Conservation (phyloP, 1,140 invertebrate species). For the Theocolax elegans region DNA sequence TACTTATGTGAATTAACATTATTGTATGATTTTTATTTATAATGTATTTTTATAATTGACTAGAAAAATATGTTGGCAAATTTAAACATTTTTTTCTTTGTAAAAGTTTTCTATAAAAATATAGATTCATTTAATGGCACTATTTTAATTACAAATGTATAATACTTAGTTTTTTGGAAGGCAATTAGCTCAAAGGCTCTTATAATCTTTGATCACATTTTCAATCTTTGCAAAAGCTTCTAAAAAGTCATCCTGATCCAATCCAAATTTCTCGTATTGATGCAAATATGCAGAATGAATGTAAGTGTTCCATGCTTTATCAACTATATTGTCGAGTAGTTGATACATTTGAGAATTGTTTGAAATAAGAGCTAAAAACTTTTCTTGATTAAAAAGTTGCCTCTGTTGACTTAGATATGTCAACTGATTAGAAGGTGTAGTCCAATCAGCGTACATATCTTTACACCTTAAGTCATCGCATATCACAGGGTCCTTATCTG, state of each 20-base stretch:
- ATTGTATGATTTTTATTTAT: slow-evolving; percentile 28
- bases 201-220: slow-evolving; percentile 65
- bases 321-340: slow-evolving; percentile 59
- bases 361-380: slow-evolving; percentile 62
- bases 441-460: slow-evolving; percentile 63
- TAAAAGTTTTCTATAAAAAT: slow-evolving; percentile 7
- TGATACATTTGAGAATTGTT: slow-evolving; percentile 64
- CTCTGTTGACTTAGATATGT: slow-evolving; percentile 60
- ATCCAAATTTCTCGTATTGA: slow-evolving; percentile 67
- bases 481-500: slow-evolving; percentile 44
- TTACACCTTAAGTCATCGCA: slow-evolving; percentile 53
- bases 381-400: slow-evolving; percentile 61
- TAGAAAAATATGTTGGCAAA: slow-evolving; percentile 40
- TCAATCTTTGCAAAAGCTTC: slow-evolving; percentile 67
- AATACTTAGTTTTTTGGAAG: neutral
- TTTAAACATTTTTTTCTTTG: slow-evolving; percentile 4
- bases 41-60: slow-evolving; percentile 34
- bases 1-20: too few relatives aligned
- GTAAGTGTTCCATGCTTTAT: slow-evolving; percentile 67
- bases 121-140: slow-evolving; percentile 19
- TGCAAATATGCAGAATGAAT: slow-evolving; percentile 67
- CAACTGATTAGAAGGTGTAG: slow-evolving; percentile 56
- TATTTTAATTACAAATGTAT: neutral
- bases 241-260: slow-evolving; percentile 67
- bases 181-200: slow-evolving; percentile 33